Conservation (phyloP, 2,797 vertebrate species). For the Sphenodon punctatus region DNA sequence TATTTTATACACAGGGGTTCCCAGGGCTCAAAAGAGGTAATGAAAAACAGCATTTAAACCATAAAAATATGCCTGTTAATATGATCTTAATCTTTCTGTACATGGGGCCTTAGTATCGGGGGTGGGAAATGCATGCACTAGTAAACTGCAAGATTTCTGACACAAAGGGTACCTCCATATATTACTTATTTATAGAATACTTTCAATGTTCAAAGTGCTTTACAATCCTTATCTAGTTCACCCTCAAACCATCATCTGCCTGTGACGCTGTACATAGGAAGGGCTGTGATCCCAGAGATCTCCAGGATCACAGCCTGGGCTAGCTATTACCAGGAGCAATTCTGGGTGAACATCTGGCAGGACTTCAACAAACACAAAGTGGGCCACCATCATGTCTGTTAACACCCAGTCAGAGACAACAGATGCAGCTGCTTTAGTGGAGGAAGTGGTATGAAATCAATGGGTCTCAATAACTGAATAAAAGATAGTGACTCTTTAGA, state of each 20-base stretch:
- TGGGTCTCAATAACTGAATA: neutral
- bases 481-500: neutral
- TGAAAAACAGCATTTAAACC: neutral
- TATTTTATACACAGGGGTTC: neutral
- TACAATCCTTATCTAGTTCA: neutral
- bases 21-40: neutral
- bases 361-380: no score
- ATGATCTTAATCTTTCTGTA: no score
- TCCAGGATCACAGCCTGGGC: no score
- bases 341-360: no score
- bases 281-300: no score
- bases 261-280: no score
- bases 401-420: slow-evolving; percentile 21
- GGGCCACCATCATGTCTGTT: no score
- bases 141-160: no score
- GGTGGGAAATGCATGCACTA: no score
- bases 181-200: neutral
- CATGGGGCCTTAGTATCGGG: no score
- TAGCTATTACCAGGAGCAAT: no score
- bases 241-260: neutral
- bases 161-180: no score
- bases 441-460: neutral
- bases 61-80: neutral
- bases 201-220: neutral
- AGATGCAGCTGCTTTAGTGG: slow-evolving; percentile 3